phyloP scores from a whole-genome alignment of 2,888 invertebrate species.

The Pycnomerus fuliginosus region DNA sequence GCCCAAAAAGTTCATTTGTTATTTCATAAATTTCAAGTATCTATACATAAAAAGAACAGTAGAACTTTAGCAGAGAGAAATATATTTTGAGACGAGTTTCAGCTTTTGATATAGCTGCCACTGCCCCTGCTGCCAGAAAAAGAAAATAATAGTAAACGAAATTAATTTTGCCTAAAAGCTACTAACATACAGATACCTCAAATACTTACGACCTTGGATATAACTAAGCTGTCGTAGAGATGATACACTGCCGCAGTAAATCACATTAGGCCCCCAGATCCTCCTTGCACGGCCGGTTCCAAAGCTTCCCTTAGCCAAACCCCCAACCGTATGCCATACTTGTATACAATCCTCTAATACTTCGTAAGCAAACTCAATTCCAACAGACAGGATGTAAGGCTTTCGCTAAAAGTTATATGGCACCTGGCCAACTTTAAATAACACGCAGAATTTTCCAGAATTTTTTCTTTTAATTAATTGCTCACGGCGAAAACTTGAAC shows the following conservation, averaged over 20 bases:
- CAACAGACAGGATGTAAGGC: slow-evolving; percentile 18
- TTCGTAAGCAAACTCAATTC: slow-evolving; percentile 22
- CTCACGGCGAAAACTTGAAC: no score
- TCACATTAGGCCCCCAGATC: slow-evolving; percentile 36
- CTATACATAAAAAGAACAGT: no score
- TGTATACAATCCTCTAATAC: slow-evolving; percentile 19
- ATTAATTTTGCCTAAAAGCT: slow-evolving; percentile 23
- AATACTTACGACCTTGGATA: slow-evolving; percentile 25
- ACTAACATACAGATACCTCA: slow-evolving; percentile 21
- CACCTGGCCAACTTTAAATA: slow-evolving; percentile 21
- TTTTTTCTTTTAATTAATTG: no score
- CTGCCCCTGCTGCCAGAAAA: no score
- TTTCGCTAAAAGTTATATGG: slow-evolving; percentile 17
- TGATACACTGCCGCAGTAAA: slow-evolving; percentile 45
- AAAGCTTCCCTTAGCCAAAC: slow-evolving; percentile 11
- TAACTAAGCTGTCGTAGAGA: slow-evolving; percentile 40
- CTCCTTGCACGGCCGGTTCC: slow-evolving; percentile 21
- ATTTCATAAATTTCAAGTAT: no score
- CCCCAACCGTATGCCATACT: slow-evolving; percentile 13
- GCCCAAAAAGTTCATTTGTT: no score
- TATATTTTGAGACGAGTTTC: no score
- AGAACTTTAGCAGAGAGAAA: no score
- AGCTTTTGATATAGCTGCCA: no score
- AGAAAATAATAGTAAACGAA: no score
- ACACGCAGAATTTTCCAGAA: no score